phyloP scores from a whole-genome alignment of 2,797 vertebrate species.

The Yasuhikotakia modesta region DNA sequence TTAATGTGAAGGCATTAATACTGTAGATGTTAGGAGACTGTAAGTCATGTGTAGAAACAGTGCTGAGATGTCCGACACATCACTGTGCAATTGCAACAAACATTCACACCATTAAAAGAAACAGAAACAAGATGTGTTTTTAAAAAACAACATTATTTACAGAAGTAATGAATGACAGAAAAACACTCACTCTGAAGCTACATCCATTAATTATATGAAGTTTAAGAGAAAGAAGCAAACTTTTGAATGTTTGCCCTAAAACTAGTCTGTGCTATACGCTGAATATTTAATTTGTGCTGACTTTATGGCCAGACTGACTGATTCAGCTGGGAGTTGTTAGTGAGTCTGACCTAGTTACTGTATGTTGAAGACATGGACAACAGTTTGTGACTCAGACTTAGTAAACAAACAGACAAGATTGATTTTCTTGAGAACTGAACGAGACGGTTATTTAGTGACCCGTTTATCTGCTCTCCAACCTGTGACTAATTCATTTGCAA shows the following conservation, averaged over 20 bases:
- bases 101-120: background rate
- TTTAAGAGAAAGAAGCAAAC: background rate
- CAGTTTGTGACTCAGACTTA: slow-evolving; percentile 39
- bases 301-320: background rate
- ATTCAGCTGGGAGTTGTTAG: slow-evolving; percentile 10
- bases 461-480: background rate
- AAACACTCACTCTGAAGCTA: too few relatives aligned
- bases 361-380: background rate
- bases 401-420: slow-evolving; percentile 63
- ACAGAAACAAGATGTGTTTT: slow-evolving; percentile 5
- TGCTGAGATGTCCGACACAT: background rate
- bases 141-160: background rate
- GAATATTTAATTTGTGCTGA: background rate
- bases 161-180: background rate
- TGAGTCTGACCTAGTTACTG: slow-evolving; percentile 12
- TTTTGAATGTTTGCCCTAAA: background rate
- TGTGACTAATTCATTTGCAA: background rate
- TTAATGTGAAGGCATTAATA: background rate
- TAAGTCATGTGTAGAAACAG: background rate
- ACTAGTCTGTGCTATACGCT: background rate
- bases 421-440: slow-evolving; percentile 52
- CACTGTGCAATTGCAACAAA: background rate
- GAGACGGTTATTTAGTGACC: slow-evolving; percentile 1
- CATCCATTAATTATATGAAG: background rate
- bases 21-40: background rate